Percentiles rank a stretch among this genome's conserved stretches.
Evolutionary conservation across 2,888 invertebrate genomes (phyloP).

Genomic region (Petrophora chlorosata): DNA sequence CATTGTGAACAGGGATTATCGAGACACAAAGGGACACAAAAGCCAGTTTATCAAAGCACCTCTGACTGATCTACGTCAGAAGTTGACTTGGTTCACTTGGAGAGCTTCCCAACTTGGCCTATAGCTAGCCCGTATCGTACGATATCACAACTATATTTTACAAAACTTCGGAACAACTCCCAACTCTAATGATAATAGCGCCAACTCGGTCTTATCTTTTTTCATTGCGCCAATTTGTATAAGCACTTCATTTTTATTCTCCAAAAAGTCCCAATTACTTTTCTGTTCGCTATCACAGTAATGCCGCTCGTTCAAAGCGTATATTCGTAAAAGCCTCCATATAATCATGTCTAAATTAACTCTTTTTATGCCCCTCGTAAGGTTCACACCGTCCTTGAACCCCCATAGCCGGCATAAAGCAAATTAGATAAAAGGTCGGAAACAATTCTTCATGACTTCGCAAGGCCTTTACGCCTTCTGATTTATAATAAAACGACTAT

Average conservation of each 20-base stretch:
- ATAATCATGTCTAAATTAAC: conserved; percentile 30
- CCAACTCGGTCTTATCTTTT: conserved; percentile 37
- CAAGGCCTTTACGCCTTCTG: conserved; percentile 33
- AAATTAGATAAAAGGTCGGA: conserved; percentile 39
- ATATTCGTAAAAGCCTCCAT: conserved; percentile 19
- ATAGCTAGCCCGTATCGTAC: conserved; percentile 43
- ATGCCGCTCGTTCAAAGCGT: conserved; percentile 15
- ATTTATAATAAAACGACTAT: conserved; percentile 34
- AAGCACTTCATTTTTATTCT: conserved; percentile 30
- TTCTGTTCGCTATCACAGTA: conserved; percentile 14
- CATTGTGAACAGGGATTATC: conserved; percentile 65
- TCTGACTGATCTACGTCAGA: conserved; percentile 56
- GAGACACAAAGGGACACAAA: conserved; percentile 68
- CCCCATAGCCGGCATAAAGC: conserved; percentile 25
- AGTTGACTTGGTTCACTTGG: conserved; percentile 57
- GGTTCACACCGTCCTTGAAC: conserved; percentile 31
- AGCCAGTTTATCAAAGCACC: conserved; percentile 69
- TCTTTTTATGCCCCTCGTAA: conserved; percentile 30
- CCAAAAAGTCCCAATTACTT: conserved; percentile 25
- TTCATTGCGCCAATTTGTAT: conserved; percentile 36
- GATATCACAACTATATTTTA: conserved; percentile 38
- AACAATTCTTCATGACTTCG: conserved; percentile 38
- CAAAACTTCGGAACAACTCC: conserved; percentile 36
- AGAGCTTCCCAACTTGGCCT: conserved; percentile 50
- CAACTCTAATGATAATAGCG: conserved; percentile 35